Evolutionary conservation across 2,888 invertebrate species (phyloP).

Genomic region (Rotaria magnacalcarata): DNA sequence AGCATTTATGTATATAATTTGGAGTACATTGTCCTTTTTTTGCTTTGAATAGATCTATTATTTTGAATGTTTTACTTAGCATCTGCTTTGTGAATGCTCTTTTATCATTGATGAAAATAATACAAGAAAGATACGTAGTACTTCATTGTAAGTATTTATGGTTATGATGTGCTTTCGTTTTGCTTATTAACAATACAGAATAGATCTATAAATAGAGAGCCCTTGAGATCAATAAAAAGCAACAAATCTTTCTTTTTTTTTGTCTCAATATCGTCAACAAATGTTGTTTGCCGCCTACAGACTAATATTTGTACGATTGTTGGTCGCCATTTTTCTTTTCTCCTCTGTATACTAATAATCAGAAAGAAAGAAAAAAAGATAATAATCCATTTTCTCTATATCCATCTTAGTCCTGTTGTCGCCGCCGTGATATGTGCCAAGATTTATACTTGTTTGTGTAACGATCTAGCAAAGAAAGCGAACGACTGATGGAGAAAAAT

Average conservation of each 20-base stretch:
- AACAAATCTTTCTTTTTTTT: constrained; percentile 3
- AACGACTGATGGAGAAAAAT: background rate
- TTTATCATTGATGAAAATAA: background rate
- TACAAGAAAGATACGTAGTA: background rate
- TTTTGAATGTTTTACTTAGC: background rate
- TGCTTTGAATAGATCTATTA: background rate
- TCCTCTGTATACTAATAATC: background rate
- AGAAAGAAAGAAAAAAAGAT: background rate
- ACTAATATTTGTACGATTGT: background rate
- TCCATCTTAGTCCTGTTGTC: background rate
- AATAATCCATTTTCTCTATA: background rate
- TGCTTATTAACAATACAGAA: background rate
- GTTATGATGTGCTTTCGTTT: background rate
- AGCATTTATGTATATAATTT: background rate
- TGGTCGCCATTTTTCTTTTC: background rate
- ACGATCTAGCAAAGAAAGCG: background rate
- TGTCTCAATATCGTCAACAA: background rate
- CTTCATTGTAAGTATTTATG: background rate
- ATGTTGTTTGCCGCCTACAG: constrained; percentile 1
- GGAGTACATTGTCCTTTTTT: background rate
- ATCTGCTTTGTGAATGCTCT: constrained; percentile 17
- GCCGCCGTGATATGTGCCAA: background rate
- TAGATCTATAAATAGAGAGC: background rate
- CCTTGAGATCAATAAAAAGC: constrained; percentile 11
- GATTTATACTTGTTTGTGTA: constrained; percentile 12